Percentiles rank a stretch among this genome's conserved stretches.
Evolutionary conservation across 2,888 invertebrate species (phyloP).

Genomic region (Trichopoda pennipes): DNA sequence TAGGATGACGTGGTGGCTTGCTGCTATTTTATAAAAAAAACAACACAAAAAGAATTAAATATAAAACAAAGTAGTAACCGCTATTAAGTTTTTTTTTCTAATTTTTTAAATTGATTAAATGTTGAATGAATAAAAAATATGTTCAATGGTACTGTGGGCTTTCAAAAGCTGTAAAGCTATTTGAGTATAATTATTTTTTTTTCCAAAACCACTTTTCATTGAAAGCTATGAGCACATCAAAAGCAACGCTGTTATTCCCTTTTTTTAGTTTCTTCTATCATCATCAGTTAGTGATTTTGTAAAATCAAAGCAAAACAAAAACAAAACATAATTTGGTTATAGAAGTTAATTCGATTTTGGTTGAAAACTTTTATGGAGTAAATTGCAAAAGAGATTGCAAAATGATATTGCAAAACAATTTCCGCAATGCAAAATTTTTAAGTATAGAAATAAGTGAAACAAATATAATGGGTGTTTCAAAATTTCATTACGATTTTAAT

Average conservation of each 20-base stretch:
- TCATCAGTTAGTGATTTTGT: constrained; percentile 32
- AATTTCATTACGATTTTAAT: too few relatives aligned
- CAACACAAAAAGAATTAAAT: too few relatives aligned
- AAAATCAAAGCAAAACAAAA: not conserved
- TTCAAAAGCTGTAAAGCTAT: too few relatives aligned
- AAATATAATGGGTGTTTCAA: too few relatives aligned
- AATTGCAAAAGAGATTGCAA: constrained; percentile 19
- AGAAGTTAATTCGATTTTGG: constrained; percentile 54
- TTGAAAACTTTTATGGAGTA: constrained; percentile 17
- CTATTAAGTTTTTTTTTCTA: too few relatives aligned
- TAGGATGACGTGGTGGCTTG: too few relatives aligned
- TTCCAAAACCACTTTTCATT: not conserved
- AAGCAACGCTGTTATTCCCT: not conserved
- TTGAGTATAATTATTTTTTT: too few relatives aligned
- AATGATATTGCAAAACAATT: constrained; percentile 33
- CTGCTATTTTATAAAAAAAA: too few relatives aligned
- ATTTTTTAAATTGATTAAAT: too few relatives aligned
- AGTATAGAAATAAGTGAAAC: constrained; percentile 17
- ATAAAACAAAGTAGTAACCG: too few relatives aligned
- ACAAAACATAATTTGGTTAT: constrained; percentile 49
- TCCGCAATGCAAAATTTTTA: not conserved
- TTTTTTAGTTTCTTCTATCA: constrained; percentile 1
- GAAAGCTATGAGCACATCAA: not conserved
- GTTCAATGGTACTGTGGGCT: too few relatives aligned
- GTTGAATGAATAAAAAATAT: too few relatives aligned